A percentile compares a stretch with the other conserved stretches of the same genome.
Evolutionary conservation across 2,113 vertebrate genomes (phyloP).

Genomic region (Narcine bancroftii): DNA sequence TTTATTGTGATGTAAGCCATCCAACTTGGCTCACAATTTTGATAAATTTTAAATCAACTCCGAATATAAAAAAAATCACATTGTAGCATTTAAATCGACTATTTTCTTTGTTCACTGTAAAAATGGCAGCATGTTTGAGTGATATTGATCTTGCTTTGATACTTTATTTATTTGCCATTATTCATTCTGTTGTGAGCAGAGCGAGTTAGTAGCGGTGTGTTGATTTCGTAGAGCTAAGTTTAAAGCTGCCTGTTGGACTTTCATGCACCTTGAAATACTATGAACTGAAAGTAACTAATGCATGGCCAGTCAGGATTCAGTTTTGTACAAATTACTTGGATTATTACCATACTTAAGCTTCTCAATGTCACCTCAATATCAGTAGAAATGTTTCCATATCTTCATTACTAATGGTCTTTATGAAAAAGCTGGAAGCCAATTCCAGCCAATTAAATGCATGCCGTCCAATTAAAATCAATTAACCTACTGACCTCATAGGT

Average conservation of each 20-base stretch:
- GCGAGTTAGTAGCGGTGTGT: neutral
- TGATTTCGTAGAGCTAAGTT: neutral
- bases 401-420: constrained; percentile 8
- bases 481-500: too few relatives aligned
- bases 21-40: neutral
- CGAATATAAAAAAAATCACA: neutral
- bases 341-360: neutral
- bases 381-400: neutral
- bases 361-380: neutral
- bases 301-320: neutral
- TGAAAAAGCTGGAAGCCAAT: too few relatives aligned
- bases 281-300: constrained; percentile 27
- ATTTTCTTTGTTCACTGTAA: neutral
- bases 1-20: neutral
- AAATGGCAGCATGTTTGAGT: neutral
- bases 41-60: neutral
- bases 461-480: too few relatives aligned
- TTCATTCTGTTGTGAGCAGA: neutral
- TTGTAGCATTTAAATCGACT: neutral
- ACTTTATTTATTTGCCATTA: neutral
- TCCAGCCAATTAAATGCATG: too few relatives aligned
- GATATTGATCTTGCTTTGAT: neutral
- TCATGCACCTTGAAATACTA: neutral
- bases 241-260: neutral
- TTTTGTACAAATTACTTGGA: neutral